Evolutionary conservation across 1,140 invertebrate species (phyloP), one percentile per base, ranked within the genome.

Genomic region (Onthophagus taurus): DNA sequence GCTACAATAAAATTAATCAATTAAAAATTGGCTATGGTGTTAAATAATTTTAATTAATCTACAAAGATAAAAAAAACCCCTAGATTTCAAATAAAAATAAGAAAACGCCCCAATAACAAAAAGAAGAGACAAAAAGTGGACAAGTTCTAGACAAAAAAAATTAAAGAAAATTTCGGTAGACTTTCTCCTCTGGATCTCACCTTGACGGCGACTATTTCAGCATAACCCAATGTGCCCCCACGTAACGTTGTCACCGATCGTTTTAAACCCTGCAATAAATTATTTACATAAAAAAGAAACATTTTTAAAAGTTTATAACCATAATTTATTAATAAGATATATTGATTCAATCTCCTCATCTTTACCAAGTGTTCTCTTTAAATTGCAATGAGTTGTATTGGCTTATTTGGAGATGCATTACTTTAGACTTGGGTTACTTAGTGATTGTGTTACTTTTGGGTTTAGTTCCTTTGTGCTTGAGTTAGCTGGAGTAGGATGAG

Each of bases 201-300:
- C 89, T 94, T 93, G 54, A 94, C 85, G 64, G 89, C 89, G 70
- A 93, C 89, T 71, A 93, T 90, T 78, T 93, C 89, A 51, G 89
- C 89, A 70, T 86, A 89, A 61, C 86, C 86, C 61, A 89, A 74
- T 48, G 84, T 85, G 55, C 85, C 85, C 60, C 85, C 85, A 61
- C 83, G 75, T 56, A 89, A 74, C 52, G 85, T 87, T 55, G 88
- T 91, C 71, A 94, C 88, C 53, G 89, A 92, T 70, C 89, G 77
- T 76, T 93, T 94, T 72, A 92, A 78, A 63, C 87, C 88, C 79
- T 80, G 72, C 38, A 65, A 54, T 47, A 45, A 50, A 45, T 14
- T 29, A 47, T 24, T 43, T 41, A 44, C 42, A 16, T 39, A 45
- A 45, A 31, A 13, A 30, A 37, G n/a, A n/a, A n/a, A n/a, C n/a